Evolutionary conservation across 2,888 invertebrate species (phyloP).

Genomic region (Argynnis bischoffii): DNA sequence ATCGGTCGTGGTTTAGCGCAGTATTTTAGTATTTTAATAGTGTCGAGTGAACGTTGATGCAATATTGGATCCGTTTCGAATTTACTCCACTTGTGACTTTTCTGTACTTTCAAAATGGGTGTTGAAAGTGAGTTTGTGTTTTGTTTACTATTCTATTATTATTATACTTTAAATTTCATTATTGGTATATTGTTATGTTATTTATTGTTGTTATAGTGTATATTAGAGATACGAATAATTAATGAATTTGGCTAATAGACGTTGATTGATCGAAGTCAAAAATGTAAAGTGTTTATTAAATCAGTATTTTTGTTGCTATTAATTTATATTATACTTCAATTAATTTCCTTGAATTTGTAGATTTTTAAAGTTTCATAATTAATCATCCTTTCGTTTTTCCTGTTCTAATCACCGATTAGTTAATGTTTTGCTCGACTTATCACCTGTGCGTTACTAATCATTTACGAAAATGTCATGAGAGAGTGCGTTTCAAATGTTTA

Average conservation of each 20-base stretch:
- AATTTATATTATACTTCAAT: background rate
- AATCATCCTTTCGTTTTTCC: constrained; percentile 11
- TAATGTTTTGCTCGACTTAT: constrained; percentile 14
- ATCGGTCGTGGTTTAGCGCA: constrained; percentile 56
- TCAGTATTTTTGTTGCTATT: background rate
- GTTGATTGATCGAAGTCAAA: background rate
- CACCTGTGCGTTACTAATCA: background rate
- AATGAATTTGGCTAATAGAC: constrained; percentile 6
- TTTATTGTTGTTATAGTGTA: no score
- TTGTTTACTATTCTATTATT: constrained; percentile 25
- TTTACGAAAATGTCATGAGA: constrained; percentile 1
- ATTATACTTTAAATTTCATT: background rate
- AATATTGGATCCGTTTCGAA: constrained; percentile 43
- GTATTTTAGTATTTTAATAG: constrained; percentile 59
- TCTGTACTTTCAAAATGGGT: constrained; percentile 46
- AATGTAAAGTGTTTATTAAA: background rate
- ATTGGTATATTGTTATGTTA: no score
- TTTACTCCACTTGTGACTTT: constrained; percentile 34
- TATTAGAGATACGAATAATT: constrained; percentile 15
- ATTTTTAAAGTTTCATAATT: background rate
- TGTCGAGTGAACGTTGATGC: constrained; percentile 59
- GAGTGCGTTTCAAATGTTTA: background rate
- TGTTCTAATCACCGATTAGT: constrained; percentile 5
- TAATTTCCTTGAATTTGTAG: constrained; percentile 8
- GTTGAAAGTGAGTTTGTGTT: constrained; percentile 52